These are phyloP conservation scores for Clarias laeviceps DNA, from an alignment of 2,797 vertebrate species.

Conservation along the genomic window DNA sequence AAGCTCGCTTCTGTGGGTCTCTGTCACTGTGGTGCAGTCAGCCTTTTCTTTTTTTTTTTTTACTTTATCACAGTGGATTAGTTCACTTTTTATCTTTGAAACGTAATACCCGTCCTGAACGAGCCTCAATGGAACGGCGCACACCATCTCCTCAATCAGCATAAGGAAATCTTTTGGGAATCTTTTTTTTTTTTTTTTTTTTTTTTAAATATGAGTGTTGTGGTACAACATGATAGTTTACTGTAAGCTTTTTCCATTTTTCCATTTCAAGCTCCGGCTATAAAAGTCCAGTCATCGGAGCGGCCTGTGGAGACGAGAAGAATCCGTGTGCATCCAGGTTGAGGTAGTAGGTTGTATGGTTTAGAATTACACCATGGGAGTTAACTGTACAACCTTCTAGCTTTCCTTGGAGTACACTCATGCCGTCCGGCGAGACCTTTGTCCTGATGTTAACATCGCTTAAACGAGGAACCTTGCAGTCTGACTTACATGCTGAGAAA, in stretches of 20 bases:
- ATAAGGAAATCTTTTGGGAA: background rate
- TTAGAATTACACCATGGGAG: conserved; percentile 99
- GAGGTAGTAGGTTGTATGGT: conserved; percentile 99
- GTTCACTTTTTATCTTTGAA: background rate
- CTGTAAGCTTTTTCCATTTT: background rate
- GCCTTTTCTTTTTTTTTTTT: conserved; percentile 1
- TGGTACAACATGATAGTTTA: background rate
- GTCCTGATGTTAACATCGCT: background rate
- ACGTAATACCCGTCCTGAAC: background rate
- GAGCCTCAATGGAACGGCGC: background rate
- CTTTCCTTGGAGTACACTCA: conserved; percentile 99
- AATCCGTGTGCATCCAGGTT: conserved; percentile 96
- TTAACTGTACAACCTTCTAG: conserved; percentile 99
- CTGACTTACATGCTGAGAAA: background rate
- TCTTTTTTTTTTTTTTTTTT: background rate
- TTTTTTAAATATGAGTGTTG: background rate
- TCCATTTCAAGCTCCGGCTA: background rate
- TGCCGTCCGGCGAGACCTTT: conserved; percentile 78
- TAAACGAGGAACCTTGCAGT: background rate
- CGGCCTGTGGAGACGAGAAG: conserved; percentile 68
- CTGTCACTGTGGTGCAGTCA: conserved; percentile 88
- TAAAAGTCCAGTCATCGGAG: too few species aligned
- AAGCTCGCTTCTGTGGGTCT: conserved; percentile 99
- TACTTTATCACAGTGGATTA: background rate
- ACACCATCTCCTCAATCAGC: background rate